Evolutionary conservation across 1,140 invertebrate species (phyloP).

Genomic region (Kradibia gibbosae): DNA sequence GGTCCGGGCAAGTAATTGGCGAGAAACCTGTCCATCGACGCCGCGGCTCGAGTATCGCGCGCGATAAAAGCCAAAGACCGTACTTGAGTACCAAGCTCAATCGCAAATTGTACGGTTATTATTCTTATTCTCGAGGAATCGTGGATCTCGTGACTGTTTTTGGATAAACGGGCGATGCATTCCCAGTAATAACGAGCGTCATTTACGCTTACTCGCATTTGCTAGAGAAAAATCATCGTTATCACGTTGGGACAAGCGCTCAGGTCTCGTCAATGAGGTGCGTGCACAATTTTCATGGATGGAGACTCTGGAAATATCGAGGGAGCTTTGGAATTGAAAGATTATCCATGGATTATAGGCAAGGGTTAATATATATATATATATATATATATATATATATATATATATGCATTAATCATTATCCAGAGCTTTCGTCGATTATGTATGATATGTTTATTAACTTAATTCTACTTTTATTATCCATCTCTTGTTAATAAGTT

Average conservation of each 20-base stretch:
- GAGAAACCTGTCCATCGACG: slow-evolving; percentile 17
- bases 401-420: no score
- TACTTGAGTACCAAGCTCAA: neutral
- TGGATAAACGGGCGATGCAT: neutral
- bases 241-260: neutral
- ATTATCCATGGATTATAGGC: neutral
- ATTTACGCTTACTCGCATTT: neutral
- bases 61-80: neutral
- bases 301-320: neutral
- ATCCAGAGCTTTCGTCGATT: no score
- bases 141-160: neutral
- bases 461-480: no score
- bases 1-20: slow-evolving; percentile 8
- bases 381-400: no score
- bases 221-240: slow-evolving; percentile 33
- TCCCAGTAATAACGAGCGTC: slow-evolving; percentile 6
- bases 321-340: neutral
- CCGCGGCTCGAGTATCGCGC: neutral
- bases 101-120: slow-evolving; percentile 34
- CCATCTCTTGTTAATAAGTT: no score
- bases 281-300: neutral
- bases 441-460: no score
- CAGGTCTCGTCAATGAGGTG: no score
- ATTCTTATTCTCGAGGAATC: neutral
- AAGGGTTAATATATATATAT: no score